Evolutionary conservation across 1,140 invertebrate genomes (phyloP).

Genomic region (Eufriesea mexicana): DNA sequence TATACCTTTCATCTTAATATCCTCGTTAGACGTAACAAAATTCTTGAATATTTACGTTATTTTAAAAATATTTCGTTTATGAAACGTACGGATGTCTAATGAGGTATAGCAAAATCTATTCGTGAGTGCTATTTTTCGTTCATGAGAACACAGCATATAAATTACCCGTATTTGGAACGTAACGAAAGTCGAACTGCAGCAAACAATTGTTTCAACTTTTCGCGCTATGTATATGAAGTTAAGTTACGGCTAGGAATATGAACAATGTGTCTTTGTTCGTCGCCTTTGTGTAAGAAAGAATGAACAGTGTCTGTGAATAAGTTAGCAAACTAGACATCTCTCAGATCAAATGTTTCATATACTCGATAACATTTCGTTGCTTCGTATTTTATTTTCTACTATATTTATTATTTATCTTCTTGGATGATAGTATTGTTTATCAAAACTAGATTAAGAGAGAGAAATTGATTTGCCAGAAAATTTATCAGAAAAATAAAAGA

Average conservation of each 20-base stretch:
- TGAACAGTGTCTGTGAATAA: background rate
- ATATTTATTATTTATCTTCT: too few relatives aligned
- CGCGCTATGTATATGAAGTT: background rate
- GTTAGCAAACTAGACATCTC: background rate
- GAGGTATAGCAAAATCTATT: background rate
- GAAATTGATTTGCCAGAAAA: too few relatives aligned
- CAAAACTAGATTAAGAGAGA: too few relatives aligned
- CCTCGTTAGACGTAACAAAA: too few relatives aligned
- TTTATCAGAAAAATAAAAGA: too few relatives aligned
- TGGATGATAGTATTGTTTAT: too few relatives aligned
- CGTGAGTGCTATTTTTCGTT: background rate
- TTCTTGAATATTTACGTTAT: too few relatives aligned
- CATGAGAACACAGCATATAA: background rate
- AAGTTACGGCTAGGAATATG: background rate
- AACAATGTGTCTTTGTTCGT: background rate
- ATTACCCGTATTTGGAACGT: background rate
- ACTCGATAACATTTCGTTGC: background rate
- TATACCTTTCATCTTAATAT: too few relatives aligned
- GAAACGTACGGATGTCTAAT: background rate
- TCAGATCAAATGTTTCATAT: background rate
- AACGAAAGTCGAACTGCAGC: background rate
- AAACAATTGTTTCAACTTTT: conserved; percentile 7
- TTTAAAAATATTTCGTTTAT: too few relatives aligned
- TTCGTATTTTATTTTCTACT: too few relatives aligned
- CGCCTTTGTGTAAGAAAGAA: background rate